Conservation (phyloP, 2,888 invertebrate species). For the Metallyticus violacea region DNA sequence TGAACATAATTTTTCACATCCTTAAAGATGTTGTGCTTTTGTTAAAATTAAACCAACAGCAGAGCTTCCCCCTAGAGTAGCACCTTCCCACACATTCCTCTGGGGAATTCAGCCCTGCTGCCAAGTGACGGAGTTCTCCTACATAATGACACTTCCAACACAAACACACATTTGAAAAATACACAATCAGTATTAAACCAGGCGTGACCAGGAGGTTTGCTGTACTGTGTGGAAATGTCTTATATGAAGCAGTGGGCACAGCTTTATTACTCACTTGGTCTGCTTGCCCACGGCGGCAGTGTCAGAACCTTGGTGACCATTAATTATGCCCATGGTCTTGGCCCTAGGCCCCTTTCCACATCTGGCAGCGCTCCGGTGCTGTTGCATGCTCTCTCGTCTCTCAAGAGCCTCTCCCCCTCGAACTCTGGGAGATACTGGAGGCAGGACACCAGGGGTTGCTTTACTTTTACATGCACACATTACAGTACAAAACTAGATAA, state of each 20-base stretch:
- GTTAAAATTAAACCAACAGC: background rate
- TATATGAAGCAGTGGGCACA: background rate
- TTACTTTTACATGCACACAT: conserved; percentile 6
- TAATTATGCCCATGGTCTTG: conserved; percentile 49
- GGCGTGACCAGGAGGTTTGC: background rate
- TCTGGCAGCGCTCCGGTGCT: conserved; percentile 41
- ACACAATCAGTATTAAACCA: background rate
- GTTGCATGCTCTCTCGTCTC: conserved; percentile 45
- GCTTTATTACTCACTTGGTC: conserved; percentile 49
- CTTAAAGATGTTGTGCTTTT: background rate
- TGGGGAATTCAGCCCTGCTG: conserved; percentile 17
- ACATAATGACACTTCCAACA: conserved; percentile 51
- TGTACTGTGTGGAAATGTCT: background rate
- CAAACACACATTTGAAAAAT: conserved; percentile 44
- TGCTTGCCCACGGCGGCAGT: conserved; percentile 43
- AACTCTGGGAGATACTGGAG: conserved; percentile 34
- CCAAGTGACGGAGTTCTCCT: conserved; percentile 27
- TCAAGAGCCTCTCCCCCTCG: conserved; percentile 33
- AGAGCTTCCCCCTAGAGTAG: conserved; percentile 17
- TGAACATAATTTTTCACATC: background rate
- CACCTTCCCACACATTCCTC: conserved; percentile 11
- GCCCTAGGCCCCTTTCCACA: conserved; percentile 35
- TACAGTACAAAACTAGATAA: conserved; percentile 1
- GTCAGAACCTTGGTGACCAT: conserved; percentile 34
- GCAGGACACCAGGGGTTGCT: conserved; percentile 13